phyloP scores from a whole-genome alignment of 35 echinoderm and acorn worm species.

The Acanthaster planci region DNA sequence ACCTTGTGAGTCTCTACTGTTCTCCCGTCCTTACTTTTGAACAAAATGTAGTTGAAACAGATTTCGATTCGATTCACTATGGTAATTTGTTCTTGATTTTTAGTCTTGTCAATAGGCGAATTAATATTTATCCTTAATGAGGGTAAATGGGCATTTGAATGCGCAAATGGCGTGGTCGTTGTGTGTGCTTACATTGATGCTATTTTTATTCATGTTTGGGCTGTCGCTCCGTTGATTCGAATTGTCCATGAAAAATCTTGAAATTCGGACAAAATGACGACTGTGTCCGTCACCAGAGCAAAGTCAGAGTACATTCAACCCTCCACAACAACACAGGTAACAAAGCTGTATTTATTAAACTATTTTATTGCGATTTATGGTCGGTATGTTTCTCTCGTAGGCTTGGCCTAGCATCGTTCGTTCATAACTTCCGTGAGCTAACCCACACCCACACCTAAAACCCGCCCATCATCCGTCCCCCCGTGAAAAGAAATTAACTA shows the following conservation, averaged over 20 bases:
- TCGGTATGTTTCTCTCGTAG: constrained; percentile 36
- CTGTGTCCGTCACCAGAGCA: constrained; percentile 56
- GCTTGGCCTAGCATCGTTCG: constrained; percentile 41
- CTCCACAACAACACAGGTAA: constrained; percentile 75
- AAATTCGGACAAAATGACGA: constrained; percentile 74
- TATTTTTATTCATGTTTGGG: constrained; percentile 72
- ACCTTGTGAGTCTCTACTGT: too few species aligned
- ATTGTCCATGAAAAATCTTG: constrained; percentile 28
- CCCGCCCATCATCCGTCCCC: constrained; percentile 48
- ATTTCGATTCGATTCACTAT: background rate
- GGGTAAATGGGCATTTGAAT: constrained; percentile 32
- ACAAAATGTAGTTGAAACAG: too few species aligned
- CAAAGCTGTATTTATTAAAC: background rate
- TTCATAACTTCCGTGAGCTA: constrained; percentile 61
- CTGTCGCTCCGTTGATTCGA: constrained; percentile 38
- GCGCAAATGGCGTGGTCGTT: constrained; percentile 58
- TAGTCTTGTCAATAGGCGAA: background rate
- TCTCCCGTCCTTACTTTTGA: too few species aligned
- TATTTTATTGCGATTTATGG: constrained; percentile 35
- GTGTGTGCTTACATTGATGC: background rate
- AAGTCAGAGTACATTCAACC: constrained; percentile 78
- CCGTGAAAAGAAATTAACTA: background rate
- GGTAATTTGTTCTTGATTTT: background rate
- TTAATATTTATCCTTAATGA: constrained; percentile 45
- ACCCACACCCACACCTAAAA: constrained; percentile 72